Evolutionary conservation across 2,888 invertebrate genomes (phyloP).

Genomic region (Colostygia pectinataria): DNA sequence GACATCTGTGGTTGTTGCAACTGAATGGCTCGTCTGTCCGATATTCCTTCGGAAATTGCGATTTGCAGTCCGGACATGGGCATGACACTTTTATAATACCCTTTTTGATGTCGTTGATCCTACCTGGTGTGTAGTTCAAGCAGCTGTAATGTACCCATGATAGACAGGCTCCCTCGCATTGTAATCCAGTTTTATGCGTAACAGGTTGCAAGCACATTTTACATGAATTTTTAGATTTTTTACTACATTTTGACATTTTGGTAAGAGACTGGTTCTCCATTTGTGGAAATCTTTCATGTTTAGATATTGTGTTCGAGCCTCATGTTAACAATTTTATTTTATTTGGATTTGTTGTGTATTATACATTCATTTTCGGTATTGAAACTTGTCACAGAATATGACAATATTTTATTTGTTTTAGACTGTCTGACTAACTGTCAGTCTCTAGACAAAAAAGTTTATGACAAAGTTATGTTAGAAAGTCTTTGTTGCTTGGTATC

Average conservation of each 20-base stretch:
- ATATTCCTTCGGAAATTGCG: slow-evolving; percentile 50
- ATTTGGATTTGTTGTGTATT: not conserved
- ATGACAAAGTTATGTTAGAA: no score
- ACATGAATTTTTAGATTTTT: slow-evolving; percentile 62
- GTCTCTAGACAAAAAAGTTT: no score
- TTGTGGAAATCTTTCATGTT: slow-evolving; percentile 18
- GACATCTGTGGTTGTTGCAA: slow-evolving; percentile 56
- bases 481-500: no score
- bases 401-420: no score
- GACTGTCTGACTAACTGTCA: no score
- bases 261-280: slow-evolving; percentile 9
- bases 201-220: slow-evolving; percentile 65
- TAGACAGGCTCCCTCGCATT: slow-evolving; percentile 65
- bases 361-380: no score
- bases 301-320: not conserved
- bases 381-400: no score
- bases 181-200: slow-evolving; percentile 56
- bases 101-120: slow-evolving; percentile 62
- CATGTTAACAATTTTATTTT: not conserved
- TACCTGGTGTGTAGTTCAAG: slow-evolving; percentile 66
- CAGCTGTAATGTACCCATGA: slow-evolving; percentile 68
- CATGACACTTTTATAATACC: slow-evolving; percentile 64
- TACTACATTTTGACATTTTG: slow-evolving; percentile 53
- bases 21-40: slow-evolving; percentile 51
- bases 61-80: slow-evolving; percentile 70